phyloP scores from a whole-genome alignment of 2,113 vertebrate species.

The Lycaon pictus region DNA sequence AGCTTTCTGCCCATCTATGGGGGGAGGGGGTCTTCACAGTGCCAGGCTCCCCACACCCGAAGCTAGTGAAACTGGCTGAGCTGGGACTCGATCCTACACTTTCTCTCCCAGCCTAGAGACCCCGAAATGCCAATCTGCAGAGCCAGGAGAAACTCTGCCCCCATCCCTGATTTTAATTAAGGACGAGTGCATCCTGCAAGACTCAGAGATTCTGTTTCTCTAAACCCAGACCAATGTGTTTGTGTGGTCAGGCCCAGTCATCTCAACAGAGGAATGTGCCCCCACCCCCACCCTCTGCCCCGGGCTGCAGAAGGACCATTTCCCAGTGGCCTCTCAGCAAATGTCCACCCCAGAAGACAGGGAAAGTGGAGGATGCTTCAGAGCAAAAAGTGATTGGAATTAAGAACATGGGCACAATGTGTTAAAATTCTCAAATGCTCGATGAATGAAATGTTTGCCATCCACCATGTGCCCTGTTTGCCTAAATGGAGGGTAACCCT shows the following conservation, averaged over 20 bases:
- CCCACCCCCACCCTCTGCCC: too few species aligned
- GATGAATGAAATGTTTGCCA: background rate
- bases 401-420: background rate
- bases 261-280: background rate
- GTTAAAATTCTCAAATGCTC: background rate
- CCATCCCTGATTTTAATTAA: background rate
- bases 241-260: background rate
- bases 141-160: background rate
- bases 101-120: background rate
- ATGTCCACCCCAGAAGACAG: background rate
- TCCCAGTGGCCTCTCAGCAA: background rate
- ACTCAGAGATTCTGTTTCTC: background rate
- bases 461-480: accelerated
- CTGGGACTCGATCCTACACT: background rate
- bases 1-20: background rate
- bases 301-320: background rate
- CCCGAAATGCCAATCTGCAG: background rate
- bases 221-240: background rate
- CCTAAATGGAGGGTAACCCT: background rate
- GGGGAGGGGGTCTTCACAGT: background rate
- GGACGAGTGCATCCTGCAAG: background rate
- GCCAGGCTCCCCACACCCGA: background rate
- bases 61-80: background rate
- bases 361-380: background rate
- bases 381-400: background rate